Evolutionary conservation across 1,140 invertebrate genomes (phyloP).

Genomic region (Platyura marginata): DNA sequence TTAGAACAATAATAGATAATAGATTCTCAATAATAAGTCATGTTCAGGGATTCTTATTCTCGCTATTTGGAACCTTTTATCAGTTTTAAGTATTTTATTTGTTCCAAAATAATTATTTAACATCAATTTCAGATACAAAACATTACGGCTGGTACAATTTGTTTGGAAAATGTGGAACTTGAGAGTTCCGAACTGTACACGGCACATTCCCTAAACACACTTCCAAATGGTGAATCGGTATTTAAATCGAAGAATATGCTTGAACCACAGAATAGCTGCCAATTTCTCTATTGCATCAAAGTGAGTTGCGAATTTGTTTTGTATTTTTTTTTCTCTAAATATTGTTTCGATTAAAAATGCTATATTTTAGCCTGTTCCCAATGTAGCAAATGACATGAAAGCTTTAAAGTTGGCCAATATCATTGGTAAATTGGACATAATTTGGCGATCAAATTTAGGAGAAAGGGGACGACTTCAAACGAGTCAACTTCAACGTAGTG

Average conservation of each 20-base stretch:
- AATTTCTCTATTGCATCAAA: constrained; percentile 81
- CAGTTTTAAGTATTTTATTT: too few relatives aligned
- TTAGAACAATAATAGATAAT: too few relatives aligned
- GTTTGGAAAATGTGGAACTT: constrained; percentile 76
- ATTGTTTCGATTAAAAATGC: too few relatives aligned
- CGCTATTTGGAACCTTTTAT: too few relatives aligned
- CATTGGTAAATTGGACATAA: constrained; percentile 93
- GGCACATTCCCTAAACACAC: constrained; percentile 44
- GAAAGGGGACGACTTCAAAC: constrained; percentile 90
- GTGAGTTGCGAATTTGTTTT: too few relatives aligned
- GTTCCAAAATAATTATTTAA: too few relatives aligned
- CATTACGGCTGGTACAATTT: constrained; percentile 73
- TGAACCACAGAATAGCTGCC: constrained; percentile 57
- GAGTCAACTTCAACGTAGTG: constrained; percentile 80
- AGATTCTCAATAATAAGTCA: too few relatives aligned
- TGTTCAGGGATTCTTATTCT: neutral
- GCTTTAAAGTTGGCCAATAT: constrained; percentile 59
- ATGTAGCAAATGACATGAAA: constrained; percentile 52
- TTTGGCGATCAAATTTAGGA: constrained; percentile 87
- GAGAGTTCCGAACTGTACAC: constrained; percentile 81
- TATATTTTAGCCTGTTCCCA: constrained; percentile 46
- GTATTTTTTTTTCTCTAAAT: too few relatives aligned
- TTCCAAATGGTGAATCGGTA: constrained; percentile 44
- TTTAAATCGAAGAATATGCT: constrained; percentile 75
- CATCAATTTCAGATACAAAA: constrained; percentile 63